Base-by-base conservation (phyloP, 2,113 vertebrate genomes). In the Notiomystis cincta region DNA sequence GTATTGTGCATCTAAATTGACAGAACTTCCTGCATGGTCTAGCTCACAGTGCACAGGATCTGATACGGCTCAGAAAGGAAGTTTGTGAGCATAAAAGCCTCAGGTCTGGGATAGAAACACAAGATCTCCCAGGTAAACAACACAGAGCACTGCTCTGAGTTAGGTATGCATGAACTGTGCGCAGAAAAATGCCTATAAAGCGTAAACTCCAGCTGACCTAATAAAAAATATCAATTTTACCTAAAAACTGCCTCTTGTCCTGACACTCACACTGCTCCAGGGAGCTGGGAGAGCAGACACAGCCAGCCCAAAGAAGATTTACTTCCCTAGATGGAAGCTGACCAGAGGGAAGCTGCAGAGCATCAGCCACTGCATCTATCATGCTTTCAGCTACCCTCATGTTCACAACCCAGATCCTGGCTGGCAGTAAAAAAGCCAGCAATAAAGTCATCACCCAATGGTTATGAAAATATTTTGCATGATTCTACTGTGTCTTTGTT, bases 11-110 rank as follows among this genome's bases (percentile, higher is more conserved):
- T 62, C 69, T 86, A n/a, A 95, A 92, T 75, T 91, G 91, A 90
- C 90, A 96, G 94, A 83, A 62, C 77, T 93, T 90, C 76, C 83
- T 92, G 47, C 93, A 90, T 25, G 30, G 71, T 48, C 57, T 45
- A 53, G 62, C 53, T 85, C 0, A 1, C 20, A 62, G 25, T 35
- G 45, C 53, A 51, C 24, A 48, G 79, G 40, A 83, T 40, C 37
- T 75, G 65, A 60, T 60, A 21, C 0, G 4, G 45, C 21, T 53
- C 60, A n/a, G 57, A 87, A 90, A 75, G 89, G 14, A 82, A 79
- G 16, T 57, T 90, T 85, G 37, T 64, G 33, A 93, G 85, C 48
- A 76, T 17, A 48, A 45, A 48, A 35, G 5, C 15, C 44, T 78
- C 37, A 44, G 21, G 31, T 23, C 28, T 62, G 45, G 50, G 30